A percentile compares a stretch with the other conserved stretches of the same genome.
Conservation (phyloP, 2,888 invertebrate species). For the Sphinx pinastri region DNA sequence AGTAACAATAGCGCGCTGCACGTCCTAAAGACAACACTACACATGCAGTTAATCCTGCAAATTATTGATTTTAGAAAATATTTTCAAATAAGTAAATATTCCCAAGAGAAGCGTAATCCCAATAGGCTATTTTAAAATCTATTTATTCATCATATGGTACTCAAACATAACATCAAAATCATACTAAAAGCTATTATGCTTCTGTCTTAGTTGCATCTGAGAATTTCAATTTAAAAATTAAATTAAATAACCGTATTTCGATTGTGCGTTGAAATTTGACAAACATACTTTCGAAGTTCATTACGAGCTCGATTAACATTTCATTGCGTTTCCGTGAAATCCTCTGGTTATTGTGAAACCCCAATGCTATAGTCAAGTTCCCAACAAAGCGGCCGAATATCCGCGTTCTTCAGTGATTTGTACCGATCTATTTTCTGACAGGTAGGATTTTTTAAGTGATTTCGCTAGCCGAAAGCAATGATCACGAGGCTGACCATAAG, state of each 20-base stretch:
- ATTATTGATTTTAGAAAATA: too few species aligned
- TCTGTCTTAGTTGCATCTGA: not conserved
- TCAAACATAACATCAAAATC: too few species aligned
- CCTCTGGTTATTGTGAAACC: constrained; percentile 41
- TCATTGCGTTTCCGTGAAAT: constrained; percentile 45
- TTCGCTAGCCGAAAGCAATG: too few species aligned
- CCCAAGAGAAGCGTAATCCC: too few species aligned
- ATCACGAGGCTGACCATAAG: not conserved
- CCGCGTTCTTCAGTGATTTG: constrained; percentile 46
- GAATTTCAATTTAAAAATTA: not conserved
- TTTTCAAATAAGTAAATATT: too few species aligned
- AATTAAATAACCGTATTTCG: not conserved
- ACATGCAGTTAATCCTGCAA: too few species aligned
- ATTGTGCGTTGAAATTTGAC: not conserved
- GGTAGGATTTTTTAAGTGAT: constrained; percentile 7
- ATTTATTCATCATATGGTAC: not conserved
- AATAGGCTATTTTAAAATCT: too few species aligned
- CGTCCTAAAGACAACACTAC: too few species aligned
- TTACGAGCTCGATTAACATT: constrained; percentile 40
- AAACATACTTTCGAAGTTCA: constrained; percentile 27
- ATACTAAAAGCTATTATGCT: not conserved
- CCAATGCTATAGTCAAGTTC: constrained; percentile 40
- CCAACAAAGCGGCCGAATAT: constrained; percentile 47
- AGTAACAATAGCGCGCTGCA: too few species aligned
- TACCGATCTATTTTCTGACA: constrained; percentile 36